These are phyloP conservation scores for Hypomecis atomaria DNA, from an alignment of 2,888 invertebrate species.

Conservation along the genomic window DNA sequence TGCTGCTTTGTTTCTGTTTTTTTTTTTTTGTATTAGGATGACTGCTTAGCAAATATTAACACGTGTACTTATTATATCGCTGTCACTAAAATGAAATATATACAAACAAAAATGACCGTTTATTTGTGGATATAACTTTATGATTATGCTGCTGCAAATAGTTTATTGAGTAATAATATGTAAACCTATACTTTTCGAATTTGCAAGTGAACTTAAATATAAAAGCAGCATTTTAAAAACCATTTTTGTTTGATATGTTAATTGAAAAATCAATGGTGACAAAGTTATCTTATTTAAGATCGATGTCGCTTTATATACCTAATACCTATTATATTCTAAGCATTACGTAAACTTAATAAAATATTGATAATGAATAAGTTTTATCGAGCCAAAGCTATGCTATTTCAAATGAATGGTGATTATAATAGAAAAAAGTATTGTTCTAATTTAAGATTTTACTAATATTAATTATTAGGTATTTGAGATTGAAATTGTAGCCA, in stretches of 20 bases:
- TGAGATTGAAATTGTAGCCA: slow-evolving; percentile 43
- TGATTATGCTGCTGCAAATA: neutral
- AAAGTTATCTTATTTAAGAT: slow-evolving; percentile 1
- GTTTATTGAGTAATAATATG: neutral
- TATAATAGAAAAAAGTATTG: slow-evolving; percentile 41
- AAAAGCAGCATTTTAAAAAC: slow-evolving; percentile 25
- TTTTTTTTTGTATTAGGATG: neutral
- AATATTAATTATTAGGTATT: slow-evolving; percentile 52
- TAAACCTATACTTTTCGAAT: neutral
- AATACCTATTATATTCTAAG: slow-evolving; percentile 29
- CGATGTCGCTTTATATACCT: slow-evolving; percentile 37
- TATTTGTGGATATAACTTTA: neutral
- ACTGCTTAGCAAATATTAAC: slow-evolving; percentile 6
- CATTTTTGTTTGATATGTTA: neutral
- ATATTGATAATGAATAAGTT: slow-evolving; percentile 47
- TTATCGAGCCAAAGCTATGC: slow-evolving; percentile 69
- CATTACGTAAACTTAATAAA: slow-evolving; percentile 31
- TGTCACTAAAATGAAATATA: no score
- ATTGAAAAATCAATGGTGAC: neutral
- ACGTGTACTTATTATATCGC: slow-evolving; percentile 29
- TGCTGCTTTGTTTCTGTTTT: slow-evolving; percentile 12
- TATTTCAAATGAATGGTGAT: slow-evolving; percentile 58
- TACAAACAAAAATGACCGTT: no score
- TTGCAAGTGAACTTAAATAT: neutral
- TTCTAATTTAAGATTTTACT: slow-evolving; percentile 54